Conservation (phyloP, 2,888 invertebrate genomes). For the Ecdyonurus torrentis region DNA sequence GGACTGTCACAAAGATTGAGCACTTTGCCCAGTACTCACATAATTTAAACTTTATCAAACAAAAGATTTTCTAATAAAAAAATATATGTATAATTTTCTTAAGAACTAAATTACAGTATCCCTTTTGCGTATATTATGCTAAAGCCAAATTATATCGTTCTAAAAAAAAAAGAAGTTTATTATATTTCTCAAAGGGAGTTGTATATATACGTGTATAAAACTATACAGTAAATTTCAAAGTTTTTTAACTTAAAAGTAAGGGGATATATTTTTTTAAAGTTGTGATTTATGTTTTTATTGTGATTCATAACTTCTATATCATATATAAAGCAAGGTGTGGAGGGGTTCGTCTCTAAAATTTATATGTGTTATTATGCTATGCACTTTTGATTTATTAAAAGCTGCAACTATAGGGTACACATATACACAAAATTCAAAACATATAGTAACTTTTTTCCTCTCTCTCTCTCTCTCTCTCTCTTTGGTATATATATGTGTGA, state of each 20-base stretch:
- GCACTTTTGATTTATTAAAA: neutral
- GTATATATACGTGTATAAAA: too few species aligned
- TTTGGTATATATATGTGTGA: neutral
- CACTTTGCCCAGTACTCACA: too few species aligned
- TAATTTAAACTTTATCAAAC: too few species aligned
- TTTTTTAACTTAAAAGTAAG: neutral
- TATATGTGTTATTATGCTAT: neutral
- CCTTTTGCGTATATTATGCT: neutral
- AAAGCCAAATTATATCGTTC: neutral
- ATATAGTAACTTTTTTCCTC: too few species aligned
- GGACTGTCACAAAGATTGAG: neutral
- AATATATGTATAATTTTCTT: neutral
- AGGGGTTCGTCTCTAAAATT: neutral
- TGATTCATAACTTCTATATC: neutral
- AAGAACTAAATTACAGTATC: neutral
- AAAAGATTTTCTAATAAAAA: neutral
- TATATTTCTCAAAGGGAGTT: too few species aligned
- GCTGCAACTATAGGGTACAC: neutral
- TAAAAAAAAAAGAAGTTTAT: too few species aligned
- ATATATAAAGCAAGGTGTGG: neutral
- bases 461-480: neutral
- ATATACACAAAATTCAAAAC: neutral
- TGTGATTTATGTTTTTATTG: neutral
- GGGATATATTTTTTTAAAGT: neutral
- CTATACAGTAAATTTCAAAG: neutral